phyloP scores from a whole-genome alignment of 2,113 vertebrate species.

The Platichthys stellatus region DNA sequence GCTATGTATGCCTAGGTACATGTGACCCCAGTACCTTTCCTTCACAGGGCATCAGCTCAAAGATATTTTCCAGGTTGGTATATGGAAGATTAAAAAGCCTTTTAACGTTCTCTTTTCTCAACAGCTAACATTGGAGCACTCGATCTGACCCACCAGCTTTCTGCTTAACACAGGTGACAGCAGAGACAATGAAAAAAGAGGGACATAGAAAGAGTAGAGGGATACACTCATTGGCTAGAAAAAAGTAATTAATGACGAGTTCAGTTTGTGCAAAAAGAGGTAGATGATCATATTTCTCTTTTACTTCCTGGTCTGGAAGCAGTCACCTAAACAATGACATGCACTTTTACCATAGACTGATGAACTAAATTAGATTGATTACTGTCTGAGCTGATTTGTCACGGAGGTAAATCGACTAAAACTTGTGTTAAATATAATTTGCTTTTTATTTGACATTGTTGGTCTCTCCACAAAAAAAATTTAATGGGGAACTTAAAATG shows the following conservation, averaged over 20 bases:
- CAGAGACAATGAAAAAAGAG: no score
- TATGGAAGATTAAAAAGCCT: no score
- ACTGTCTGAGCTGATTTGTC: constrained; percentile 56
- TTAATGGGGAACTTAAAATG: background rate
- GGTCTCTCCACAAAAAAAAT: background rate
- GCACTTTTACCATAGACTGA: constrained; percentile 38
- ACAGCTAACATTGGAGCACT: no score
- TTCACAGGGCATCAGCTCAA: no score
- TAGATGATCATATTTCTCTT: constrained; percentile 70
- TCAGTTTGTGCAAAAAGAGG: constrained; percentile 36
- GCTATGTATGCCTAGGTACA: no score
- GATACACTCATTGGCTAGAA: background rate
- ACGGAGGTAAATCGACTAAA: constrained; percentile 48
- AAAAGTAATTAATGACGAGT: constrained; percentile 60
- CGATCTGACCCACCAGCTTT: no score
- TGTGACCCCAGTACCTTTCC: no score
- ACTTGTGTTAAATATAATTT: constrained; percentile 17
- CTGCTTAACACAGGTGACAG: no score
- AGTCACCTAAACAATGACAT: constrained; percentile 69
- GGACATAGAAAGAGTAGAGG: no score
- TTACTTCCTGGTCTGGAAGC: constrained; percentile 57
- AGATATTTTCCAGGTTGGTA: no score
- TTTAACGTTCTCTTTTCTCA: no score
- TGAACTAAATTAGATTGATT: constrained; percentile 36
- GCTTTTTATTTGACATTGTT: constrained; percentile 8